Conservation (phyloP, 2,113 vertebrate genomes). For the Phrynosoma blainvillii region DNA sequence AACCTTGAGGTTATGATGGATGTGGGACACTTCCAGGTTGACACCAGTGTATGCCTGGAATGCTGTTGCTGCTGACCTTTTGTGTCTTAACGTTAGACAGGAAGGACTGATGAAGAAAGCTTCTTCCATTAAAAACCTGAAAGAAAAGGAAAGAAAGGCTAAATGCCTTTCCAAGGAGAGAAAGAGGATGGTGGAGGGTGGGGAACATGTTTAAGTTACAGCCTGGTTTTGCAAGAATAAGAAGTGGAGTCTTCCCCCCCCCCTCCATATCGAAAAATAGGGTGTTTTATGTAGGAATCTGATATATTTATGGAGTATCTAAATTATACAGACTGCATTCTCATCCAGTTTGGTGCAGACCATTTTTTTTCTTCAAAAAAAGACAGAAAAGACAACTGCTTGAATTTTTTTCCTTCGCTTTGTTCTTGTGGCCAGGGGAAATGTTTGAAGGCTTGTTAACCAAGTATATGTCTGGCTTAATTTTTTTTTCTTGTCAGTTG, state of each 20-base stretch:
- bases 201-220: background rate
- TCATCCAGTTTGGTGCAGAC: background rate
- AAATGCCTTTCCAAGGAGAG: slow-evolving; percentile 3
- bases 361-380: background rate
- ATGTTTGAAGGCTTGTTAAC: slow-evolving; percentile 25
- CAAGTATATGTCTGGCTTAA: slow-evolving; percentile 38
- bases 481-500: slow-evolving; percentile 8
- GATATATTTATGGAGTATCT: background rate
- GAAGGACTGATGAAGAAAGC: slow-evolving; percentile 13
- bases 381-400: background rate
- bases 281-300: background rate
- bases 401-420: fast-evolving
- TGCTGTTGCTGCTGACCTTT: background rate
- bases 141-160: background rate
- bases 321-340: fast-evolving
- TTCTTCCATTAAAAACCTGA: background rate
- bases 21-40: background rate
- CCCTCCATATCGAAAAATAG: background rate
- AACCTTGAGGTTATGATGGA: slow-evolving; percentile 19
- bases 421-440: background rate
- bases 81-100: background rate
- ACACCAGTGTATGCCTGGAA: background rate
- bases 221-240: background rate
- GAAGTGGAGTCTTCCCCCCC: no score
- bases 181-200: background rate